These are phyloP conservation scores for Cephus rjabovi DNA, from an alignment of 2,888 invertebrate species.

Conservation along the genomic window DNA sequence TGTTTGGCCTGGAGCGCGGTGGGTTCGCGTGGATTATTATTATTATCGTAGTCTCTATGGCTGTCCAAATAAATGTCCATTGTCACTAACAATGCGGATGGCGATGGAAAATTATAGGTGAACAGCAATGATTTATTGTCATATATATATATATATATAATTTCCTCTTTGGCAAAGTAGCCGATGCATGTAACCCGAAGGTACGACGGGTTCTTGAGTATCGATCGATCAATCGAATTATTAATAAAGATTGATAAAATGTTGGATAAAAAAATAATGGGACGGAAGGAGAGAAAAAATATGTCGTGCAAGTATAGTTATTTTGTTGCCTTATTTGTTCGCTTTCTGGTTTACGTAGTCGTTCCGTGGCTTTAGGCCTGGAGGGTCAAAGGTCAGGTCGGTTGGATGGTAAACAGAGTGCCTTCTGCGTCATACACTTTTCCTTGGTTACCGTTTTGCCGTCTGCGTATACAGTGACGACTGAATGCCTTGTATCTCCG, in stretches of 20 bases:
- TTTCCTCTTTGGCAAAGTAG: neutral
- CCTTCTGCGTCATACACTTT: neutral
- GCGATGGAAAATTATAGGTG: constrained; percentile 1
- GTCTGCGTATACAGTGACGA: neutral
- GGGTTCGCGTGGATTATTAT: neutral
- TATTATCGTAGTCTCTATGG: neutral
- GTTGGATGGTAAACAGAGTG: neutral
- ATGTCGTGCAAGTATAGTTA: neutral
- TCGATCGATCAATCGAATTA: neutral
- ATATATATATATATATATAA: too few relatives aligned
- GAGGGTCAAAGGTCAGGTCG: neutral
- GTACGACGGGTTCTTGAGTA: neutral
- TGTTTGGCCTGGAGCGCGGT: neutral
- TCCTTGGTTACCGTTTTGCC: neutral
- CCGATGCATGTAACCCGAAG: neutral
- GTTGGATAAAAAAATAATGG: neutral
- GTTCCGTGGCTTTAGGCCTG: neutral
- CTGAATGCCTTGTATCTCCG: neutral
- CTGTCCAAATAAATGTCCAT: constrained; percentile 9
- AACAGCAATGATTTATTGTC: constrained; percentile 9
- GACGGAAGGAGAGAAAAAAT: neutral
- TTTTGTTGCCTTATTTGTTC: neutral
- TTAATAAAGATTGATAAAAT: neutral
- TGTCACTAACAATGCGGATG: neutral
- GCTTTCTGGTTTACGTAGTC: neutral